Evolutionary conservation across 2,797 vertebrate genomes (phyloP), one percentile per base, ranked within the genome.

Genomic region (Eidolon dupreanum): DNA sequence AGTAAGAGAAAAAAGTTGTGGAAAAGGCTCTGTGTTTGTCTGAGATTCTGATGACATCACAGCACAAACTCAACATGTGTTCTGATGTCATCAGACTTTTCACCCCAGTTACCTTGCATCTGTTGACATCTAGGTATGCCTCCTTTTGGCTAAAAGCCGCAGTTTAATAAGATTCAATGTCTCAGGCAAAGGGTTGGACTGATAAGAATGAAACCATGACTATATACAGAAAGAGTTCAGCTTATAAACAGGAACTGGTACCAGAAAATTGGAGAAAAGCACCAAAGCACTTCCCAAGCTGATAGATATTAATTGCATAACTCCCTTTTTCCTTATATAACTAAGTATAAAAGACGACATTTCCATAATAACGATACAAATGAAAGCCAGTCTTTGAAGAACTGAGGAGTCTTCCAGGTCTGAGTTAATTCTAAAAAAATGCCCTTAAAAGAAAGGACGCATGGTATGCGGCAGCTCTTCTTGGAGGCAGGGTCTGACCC

Each of bases 281-380:
- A 98, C 98, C 98, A 98, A 98, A 98, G 98, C 98, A 97, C 98
- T 98, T 99, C 98, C 98, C 98, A 98, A 98, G 98, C 98, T 98
- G 98, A 99, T 98, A 99, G 98, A 98, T 98, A 99, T 98, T 98
- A 99, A 98, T 99, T 99, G 98, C 98, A 98, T 99, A 99, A 99
- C 98, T 98, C 98, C 98, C 98, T 99, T 99, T 99, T 98, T 97
- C 94, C 97, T 98, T 96, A 97, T 98, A 98, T 98, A 98, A 97
- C 98, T 98, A 98, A 98, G 98, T 98, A 98, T 98, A 99, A 99
- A 99, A 99, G 98, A 98, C 98, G 97, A 98, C 92, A 97, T 97
- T 98, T 98, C 96, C 97, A 98, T 98, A 98, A 97, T 98, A 98
- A 98, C 98, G 99, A 99, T 98, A 99, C 99, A 99, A 99, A 98